Evolutionary conservation across 2,113 vertebrate species (phyloP), one percentile per base, ranked within the genome.

Genomic region (Gadus chalcogrammus): DNA sequence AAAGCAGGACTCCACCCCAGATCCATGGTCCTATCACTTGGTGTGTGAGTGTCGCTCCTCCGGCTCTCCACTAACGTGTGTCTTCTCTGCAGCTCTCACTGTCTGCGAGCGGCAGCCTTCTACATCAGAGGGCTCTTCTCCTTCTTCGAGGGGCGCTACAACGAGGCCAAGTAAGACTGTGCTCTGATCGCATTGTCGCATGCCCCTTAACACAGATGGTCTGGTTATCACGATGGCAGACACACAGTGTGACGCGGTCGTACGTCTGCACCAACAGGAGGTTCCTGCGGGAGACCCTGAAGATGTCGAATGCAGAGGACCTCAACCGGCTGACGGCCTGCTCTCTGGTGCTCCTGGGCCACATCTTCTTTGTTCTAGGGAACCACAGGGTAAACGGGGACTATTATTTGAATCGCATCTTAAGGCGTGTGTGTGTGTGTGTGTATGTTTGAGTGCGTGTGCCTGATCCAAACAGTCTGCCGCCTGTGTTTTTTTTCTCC

Each of bases 141-240:
- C 84, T 99, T 99, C 83, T 99, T 99, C 77, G 97, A 99, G 86
- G 97, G 97, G 65, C 94, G 97, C 66, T 98, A 99, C 92, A 99
- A 98, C 0, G 97, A 99, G 87, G 97, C 97, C 76, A 99, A 99
- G 97, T 99, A 90, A 88, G 95, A 69, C 24, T 7, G 42, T 48
- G 42, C 42, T 48, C 8, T 48, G 8, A 13, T 13, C 1, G 2
- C 42, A 48, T 48, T 7, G 6, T 4, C 31, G 31, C 31, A 7
- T 4, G 4, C 31, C 31, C 6, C 31, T 35, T 35, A 48, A 13
- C 42, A 9, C 42, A 48, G 42, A 48, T 2, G 42, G 42, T 48
- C 8, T 48, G 9, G 42, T 9, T 9, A 8, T 13, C 42, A 2
- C 12, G 42, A 48, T 12, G 8, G 2, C 24, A 3, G 16, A 13